Evolutionary conservation across 1,140 invertebrate genomes (phyloP).

Genomic region (Oppia nitens): DNA sequence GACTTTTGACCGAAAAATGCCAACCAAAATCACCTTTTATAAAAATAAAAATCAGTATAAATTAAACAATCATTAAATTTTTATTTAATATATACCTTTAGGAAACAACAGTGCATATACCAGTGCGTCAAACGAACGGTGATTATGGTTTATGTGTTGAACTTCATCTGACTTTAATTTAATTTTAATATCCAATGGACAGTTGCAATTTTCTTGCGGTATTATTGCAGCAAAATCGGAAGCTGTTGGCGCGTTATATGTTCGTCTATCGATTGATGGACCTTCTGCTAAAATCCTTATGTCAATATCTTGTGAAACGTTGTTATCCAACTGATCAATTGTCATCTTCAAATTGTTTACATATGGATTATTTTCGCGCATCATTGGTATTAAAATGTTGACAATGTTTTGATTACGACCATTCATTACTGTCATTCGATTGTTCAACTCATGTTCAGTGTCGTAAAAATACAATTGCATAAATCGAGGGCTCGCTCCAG

Average conservation of each 20-base stretch:
- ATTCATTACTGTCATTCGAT: neutral
- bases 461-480: constrained; percentile 29
- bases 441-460: neutral
- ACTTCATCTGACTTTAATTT: neutral
- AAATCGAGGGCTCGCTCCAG: constrained; percentile 26
- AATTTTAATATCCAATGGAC: neutral
- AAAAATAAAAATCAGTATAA: neutral
- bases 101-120: constrained; percentile 21
- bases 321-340: neutral
- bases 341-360: neutral
- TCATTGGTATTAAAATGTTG: neutral
- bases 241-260: neutral
- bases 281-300: neutral
- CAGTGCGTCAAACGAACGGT: constrained; percentile 1
- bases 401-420: constrained; percentile 1
- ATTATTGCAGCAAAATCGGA: neutral
- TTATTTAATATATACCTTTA: constrained; percentile 16
- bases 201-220: neutral
- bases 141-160: neutral
- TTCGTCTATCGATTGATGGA: neutral
- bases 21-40: constrained; percentile 15
- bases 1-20: constrained; percentile 23
- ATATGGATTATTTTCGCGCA: neutral
- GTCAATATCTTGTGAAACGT: neutral
- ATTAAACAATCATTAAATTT: too few species aligned